Percentiles rank a stretch among this genome's conserved stretches.
Evolutionary conservation across 2,888 invertebrate species (phyloP).

Genomic region (Eupithecia abbreviata): DNA sequence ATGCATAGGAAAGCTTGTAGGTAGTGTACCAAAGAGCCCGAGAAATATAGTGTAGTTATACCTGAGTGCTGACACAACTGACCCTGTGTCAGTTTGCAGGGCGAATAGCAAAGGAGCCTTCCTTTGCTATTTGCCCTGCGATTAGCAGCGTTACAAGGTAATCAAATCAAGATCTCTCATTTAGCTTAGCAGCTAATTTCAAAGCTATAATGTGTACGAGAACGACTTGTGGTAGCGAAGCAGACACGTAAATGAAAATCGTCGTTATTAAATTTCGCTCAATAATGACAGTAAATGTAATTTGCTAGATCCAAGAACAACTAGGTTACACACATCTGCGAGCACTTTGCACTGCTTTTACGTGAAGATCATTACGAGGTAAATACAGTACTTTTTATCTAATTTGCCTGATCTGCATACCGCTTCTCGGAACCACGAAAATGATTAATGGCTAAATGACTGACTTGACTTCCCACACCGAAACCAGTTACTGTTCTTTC

Average conservation of each 20-base stretch:
- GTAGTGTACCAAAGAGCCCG: background rate
- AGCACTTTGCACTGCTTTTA: slow-evolving; percentile 36
- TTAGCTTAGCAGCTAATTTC: slow-evolving; percentile 10
- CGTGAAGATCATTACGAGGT: slow-evolving; percentile 37
- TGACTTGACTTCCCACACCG: slow-evolving; percentile 32
- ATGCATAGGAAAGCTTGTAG: slow-evolving; percentile 43
- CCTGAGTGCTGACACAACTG: no score
- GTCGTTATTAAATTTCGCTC: slow-evolving; percentile 39
- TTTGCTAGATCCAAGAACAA: slow-evolving; percentile 36
- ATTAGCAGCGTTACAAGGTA: background rate
- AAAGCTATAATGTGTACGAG: slow-evolving; percentile 15
- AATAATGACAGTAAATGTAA: slow-evolving; percentile 42
- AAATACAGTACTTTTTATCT: slow-evolving; percentile 37
- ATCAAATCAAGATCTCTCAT: slow-evolving; percentile 5
- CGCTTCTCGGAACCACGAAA: slow-evolving; percentile 36
- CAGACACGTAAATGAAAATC: slow-evolving; percentile 30
- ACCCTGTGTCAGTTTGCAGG: no score
- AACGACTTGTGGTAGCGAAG: slow-evolving; percentile 16
- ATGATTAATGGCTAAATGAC: slow-evolving; percentile 41
- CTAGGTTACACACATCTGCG: slow-evolving; percentile 38
- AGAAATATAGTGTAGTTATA: background rate
- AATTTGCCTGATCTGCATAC: slow-evolving; percentile 38
- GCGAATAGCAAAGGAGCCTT: no score
- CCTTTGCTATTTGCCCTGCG: background rate
- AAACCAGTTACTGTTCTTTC: slow-evolving; percentile 33